These are phyloP conservation scores for Phorcus lineatus DNA, from an alignment of 2,888 invertebrate genomes.

Conservation along the genomic window DNA sequence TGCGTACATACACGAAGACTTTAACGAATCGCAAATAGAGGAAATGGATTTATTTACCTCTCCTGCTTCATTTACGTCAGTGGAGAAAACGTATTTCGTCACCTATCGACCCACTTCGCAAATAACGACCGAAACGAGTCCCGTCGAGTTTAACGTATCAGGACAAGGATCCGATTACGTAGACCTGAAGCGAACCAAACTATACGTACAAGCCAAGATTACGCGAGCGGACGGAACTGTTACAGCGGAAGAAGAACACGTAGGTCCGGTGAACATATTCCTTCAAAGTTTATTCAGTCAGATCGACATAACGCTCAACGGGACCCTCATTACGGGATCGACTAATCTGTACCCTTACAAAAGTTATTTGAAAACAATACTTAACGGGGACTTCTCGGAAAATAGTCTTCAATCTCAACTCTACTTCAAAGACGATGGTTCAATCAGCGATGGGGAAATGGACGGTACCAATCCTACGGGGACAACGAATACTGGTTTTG, in stretches of 20 bases:
- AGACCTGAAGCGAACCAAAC: slow-evolving; percentile 33
- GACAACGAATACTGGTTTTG: neutral
- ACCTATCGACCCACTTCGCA: slow-evolving; percentile 31
- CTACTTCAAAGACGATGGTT: neutral
- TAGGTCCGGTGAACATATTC: slow-evolving; percentile 34
- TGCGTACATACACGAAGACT: neutral
- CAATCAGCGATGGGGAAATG: neutral
- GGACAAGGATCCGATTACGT: slow-evolving; percentile 36
- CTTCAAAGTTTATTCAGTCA: slow-evolving; percentile 36
- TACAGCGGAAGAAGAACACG: slow-evolving; percentile 15
- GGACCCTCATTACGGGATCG: slow-evolving; percentile 25
- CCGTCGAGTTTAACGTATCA: slow-evolving; percentile 38
- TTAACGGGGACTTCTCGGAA: slow-evolving; percentile 1
- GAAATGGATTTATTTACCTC: slow-evolving; percentile 34
- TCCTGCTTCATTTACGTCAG: slow-evolving; percentile 23
- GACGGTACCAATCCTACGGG: neutral
- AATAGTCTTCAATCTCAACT: neutral
- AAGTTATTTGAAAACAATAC: slow-evolving; percentile 33
- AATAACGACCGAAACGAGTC: slow-evolving; percentile 22
- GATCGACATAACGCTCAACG: slow-evolving; percentile 39
- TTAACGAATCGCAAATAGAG: neutral
- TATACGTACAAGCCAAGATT: slow-evolving; percentile 38
- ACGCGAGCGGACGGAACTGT: slow-evolving; percentile 28
- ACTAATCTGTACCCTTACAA: slow-evolving; percentile 42
- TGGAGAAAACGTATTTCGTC: slow-evolving; percentile 31